Base-by-base conservation (phyloP, 2,113 vertebrate genomes). In the Hippocampus abdominalis region DNA sequence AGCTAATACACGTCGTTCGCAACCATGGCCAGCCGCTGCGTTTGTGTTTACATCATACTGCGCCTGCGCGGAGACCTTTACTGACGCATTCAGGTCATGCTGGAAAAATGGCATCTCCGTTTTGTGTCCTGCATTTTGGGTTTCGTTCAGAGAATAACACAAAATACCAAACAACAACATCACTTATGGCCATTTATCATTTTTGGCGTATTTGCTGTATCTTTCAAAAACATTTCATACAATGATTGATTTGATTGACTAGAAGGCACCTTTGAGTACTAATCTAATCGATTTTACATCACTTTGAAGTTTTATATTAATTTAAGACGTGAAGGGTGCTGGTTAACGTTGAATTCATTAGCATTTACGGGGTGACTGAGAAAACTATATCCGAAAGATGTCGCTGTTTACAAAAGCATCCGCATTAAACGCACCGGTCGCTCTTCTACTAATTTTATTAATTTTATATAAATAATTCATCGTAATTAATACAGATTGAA, bases 11-110 rank as follows among this genome's bases (percentile, higher is more conserved):
- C 60, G 8, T 15, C 23, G 42, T 20, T 61, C 59, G 75, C 20
- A 32, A 20, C 46, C 27, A 80, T 70, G 73, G 44, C 60, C 68
- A 61, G 56, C 63, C 64, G 73, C 79, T 61, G 56, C 66, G 12
- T 76, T 68, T 89, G 72, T 93, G 91, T 92, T 93, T 92, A 93
- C 91, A 92, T 87, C 80, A 1, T 0, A 87, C 32, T 78, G 85
- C 89, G 91, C 3, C 72, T 90, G 91, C 90, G 90, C 84, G 15
- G 2, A 46, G 0, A 68, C 7, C 1, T 32, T 2, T 1, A 0
- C 15, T 59, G 84, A 16, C 54, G 73, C 79, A 0, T 84, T 85
- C 10, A 65, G 0, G 3, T 1, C 3, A n/a, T 8, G 6, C 49
- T 54, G 32, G 61, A 39, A 40, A 63, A 70, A 54, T 15, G 1